Evolutionary conservation across 2,797 vertebrate species (phyloP).

Genomic region (Lepus townsendii): DNA sequence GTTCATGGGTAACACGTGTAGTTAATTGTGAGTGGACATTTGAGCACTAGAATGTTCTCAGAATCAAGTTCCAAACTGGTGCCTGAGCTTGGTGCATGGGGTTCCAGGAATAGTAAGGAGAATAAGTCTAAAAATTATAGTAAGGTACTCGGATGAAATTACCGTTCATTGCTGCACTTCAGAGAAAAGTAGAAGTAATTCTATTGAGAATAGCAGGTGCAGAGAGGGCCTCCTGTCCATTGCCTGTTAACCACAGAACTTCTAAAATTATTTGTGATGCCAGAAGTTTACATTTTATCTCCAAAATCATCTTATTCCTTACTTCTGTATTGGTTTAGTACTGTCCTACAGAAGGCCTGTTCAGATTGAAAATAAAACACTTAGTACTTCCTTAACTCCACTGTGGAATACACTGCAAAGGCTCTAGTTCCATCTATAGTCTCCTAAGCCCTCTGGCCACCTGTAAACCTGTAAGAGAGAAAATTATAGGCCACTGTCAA

Average conservation of each 20-base stretch:
- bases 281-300: not conserved
- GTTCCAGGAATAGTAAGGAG: not conserved
- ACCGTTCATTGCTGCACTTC: conserved; percentile 18
- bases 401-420: not conserved
- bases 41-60: conserved; percentile 40
- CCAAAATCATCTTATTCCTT: not conserved
- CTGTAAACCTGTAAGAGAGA: not conserved
- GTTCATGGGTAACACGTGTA: not conserved
- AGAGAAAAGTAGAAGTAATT: not conserved
- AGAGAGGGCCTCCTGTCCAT: not conserved
- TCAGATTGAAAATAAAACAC: conserved; percentile 28
- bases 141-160: not conserved
- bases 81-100: not conserved
- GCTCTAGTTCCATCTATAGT: not conserved
- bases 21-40: not conserved
- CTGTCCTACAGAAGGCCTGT: not conserved
- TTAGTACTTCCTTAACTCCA: not conserved
- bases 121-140: not conserved
- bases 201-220: not conserved
- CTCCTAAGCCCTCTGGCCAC: not conserved
- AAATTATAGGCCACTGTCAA: not conserved
- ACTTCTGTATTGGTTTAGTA: not conserved
- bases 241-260: not conserved
- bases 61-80: not conserved
- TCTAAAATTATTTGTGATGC: not conserved